Base-by-base conservation (phyloP, 2,113 vertebrate species). In the Ciconia maguari region DNA sequence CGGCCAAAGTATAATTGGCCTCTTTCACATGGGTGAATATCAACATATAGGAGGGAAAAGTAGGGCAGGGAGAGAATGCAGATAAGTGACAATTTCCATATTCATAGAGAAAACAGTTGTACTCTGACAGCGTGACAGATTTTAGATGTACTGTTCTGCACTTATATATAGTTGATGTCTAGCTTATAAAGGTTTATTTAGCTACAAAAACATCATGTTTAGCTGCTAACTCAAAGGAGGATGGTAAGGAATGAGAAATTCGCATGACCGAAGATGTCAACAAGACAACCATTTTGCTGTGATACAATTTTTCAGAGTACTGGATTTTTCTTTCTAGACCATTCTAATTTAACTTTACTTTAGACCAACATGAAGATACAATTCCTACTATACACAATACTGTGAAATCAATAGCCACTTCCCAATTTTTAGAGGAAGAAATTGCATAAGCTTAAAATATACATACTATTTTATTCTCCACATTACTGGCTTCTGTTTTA, bases 11-110 rank as follows among this genome's bases (percentile, higher is more conserved):
- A 84, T 90, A 96, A 96, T 48, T 83, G 90, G 48, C 94, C 88
- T 95, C 77, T 92, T 95, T 94, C 93, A 96, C 77, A 83, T 95
- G 90, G 51, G 68, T 92, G 95, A 93, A 82, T 94, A 96, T 82
- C 57, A 91, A 83, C 85, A 82, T 86, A 83, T 54, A 9, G 86
- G 66, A 41, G 32, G 49, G 64, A 11, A 32, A 95, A 96, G 64
- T 7, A 92, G 92, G 86, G 68, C 87, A 95, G 52, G 61, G 44
- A 92, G 44, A 74, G 46, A 93, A 95, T 81, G 54, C 68, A 93
- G 54, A 57, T 92, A 78, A 93, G 61, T 92, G 72, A 93, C 72
- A 82, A 77, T 90, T 94, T 83, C 76, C 87, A 74, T 90, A 96
- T 70, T 93, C 6, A 1, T 27, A 78, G 38, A 71, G 89, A 94